Conservation (phyloP, 2,113 vertebrate genomes). For the Protobothrops flavoviridis region DNA sequence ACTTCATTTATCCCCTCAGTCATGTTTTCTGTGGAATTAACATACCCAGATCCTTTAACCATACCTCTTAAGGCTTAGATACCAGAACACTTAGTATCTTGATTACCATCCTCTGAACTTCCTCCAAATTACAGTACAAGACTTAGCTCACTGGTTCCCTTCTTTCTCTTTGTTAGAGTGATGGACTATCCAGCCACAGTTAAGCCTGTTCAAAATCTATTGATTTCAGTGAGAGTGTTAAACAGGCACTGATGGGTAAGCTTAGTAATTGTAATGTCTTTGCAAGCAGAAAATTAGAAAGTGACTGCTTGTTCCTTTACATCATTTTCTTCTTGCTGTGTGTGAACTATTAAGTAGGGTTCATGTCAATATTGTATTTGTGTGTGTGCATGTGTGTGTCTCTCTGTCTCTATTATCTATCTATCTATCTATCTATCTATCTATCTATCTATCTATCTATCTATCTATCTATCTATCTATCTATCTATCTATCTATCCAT, state of each 20-base stretch:
- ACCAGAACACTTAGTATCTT: background rate
- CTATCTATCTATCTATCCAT: no score
- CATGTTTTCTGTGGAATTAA: background rate
- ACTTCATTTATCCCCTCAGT: background rate
- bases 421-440: no score
- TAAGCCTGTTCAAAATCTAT: background rate
- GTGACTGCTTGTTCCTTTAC: background rate
- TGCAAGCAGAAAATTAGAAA: background rate
- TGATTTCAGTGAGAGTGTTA: background rate
- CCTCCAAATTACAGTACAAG: background rate
- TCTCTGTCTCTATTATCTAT: no score
- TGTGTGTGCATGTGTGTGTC: background rate
- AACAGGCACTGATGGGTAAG: background rate
- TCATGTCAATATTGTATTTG: background rate
- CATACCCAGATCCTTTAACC: background rate
- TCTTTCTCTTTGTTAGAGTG: background rate
- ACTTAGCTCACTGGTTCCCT: background rate
- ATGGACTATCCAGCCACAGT: background rate
- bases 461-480: no score
- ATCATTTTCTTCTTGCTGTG: background rate
- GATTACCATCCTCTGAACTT: background rate
- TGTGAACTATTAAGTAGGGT: background rate
- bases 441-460: no score
- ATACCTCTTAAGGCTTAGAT: background rate
- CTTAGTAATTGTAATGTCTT: background rate